Evolutionary conservation across 2,888 invertebrate genomes (phyloP), one percentile per base, ranked within the genome.

Genomic region (Cheilosia scutellata): DNA sequence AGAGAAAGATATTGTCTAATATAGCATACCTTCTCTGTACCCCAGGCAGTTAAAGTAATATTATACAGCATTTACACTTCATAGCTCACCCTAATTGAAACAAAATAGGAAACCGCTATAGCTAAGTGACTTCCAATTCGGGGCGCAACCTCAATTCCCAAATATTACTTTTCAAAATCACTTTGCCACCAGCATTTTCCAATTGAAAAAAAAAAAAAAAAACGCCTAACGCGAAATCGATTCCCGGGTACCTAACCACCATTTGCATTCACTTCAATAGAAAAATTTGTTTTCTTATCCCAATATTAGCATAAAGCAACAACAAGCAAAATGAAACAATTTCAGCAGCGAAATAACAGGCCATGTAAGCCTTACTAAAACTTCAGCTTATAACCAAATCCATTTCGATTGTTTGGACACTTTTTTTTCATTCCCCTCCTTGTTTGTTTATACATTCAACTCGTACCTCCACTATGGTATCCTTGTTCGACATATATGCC

Each of bases 371-470:
- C 77, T 53, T 47, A 27, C 47, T 57, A 47, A 63, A 62, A 70
- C 70, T 62, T 78, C 37, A 29, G 70, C 77, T 70, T 70, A 77
- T 62, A 78, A 63, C 62, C 40, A 70, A 78, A 78, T 78, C 77
- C 77, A 78, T 70, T 78, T 68, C 62, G 53, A 78, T 70, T 70
- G 77, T 70, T 70, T 70, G 62, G 58, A 58, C 51, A 53, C 29
- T 31, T 53, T 58, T 55, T 27, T 27, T 33, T 4, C 53, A 40
- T 20, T 51, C 9, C 29, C 37, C 44, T 4, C 16, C 44, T 29
- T 49, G 37, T 49, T 60, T 60, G 33, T 47, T 44, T 75, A 58
- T 20, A 37, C n/a, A 31, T 40, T 13, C 51, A 37, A 16, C 44
- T 37, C 13, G 7, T n/a, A 33, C 58, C 47, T 25, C 16, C 53